These are phyloP conservation scores for Lordiphosa clarofinis DNA, from an alignment of 1,140 invertebrate genomes.

Conservation along the genomic window DNA sequence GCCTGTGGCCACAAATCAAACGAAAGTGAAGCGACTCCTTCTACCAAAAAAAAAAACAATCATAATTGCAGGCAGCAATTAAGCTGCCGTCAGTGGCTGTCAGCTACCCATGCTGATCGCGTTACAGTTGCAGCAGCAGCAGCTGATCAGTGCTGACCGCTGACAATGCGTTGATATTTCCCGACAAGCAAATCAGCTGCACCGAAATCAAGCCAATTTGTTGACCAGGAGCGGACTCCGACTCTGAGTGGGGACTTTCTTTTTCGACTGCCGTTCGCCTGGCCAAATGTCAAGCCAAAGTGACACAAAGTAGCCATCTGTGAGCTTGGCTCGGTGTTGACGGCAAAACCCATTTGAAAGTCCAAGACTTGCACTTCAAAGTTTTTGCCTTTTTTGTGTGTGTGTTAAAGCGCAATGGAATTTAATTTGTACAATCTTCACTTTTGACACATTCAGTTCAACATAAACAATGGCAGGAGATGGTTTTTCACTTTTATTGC, in stretches of 20 bases:
- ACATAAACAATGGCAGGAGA: slow-evolving; percentile 5
- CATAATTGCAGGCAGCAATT: slow-evolving; percentile 76
- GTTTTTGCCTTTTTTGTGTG: not conserved
- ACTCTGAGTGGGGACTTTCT: slow-evolving; percentile 41
- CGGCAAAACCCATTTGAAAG: slow-evolving; percentile 16
- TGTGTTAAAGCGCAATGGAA: slow-evolving; percentile 29
- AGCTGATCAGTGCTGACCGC: slow-evolving; percentile 17
- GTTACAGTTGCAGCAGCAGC: slow-evolving; percentile 64
- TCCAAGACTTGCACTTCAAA: slow-evolving; percentile 5
- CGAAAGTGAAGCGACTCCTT: slow-evolving; percentile 57
- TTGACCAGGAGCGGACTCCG: slow-evolving; percentile 20
- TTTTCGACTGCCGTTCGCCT: slow-evolving; percentile 20
- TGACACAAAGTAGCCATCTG: slow-evolving; percentile 49
- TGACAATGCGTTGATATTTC: slow-evolving; percentile 78
- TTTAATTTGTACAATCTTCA: slow-evolving; percentile 43
- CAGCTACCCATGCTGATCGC: slow-evolving; percentile 69
- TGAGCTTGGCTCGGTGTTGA: not conserved
- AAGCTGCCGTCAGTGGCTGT: slow-evolving; percentile 68
- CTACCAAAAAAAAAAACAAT: slow-evolving; percentile 57
- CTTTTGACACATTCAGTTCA: slow-evolving; percentile 38
- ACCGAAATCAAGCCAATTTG: slow-evolving; percentile 63
- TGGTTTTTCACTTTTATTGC: slow-evolving; percentile 3
- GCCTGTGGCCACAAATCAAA: slow-evolving; percentile 47
- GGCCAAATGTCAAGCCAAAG: slow-evolving; percentile 29
- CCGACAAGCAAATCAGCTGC: slow-evolving; percentile 70